These are phyloP conservation scores for Jordanella pulchra DNA, from an alignment of 2,797 vertebrate species.

Conservation along the genomic window DNA sequence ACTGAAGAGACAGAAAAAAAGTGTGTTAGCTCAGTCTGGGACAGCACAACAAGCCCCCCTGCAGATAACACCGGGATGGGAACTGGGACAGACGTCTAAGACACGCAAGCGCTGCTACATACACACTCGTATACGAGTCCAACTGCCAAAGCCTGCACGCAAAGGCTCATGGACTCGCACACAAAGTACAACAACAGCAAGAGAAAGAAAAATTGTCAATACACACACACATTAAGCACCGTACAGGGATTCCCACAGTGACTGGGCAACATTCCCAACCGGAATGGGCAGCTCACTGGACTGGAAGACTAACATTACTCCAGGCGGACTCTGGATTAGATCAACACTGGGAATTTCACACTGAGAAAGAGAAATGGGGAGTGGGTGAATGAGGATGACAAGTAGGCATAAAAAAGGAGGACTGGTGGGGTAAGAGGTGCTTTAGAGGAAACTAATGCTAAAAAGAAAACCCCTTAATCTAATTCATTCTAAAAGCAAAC, in stretches of 20 bases:
- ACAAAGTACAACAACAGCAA: constrained; percentile 6
- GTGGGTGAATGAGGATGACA: constrained; percentile 55
- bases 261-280: constrained; percentile 78
- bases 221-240: constrained; percentile 44
- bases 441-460: constrained; percentile 26
- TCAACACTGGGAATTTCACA: constrained; percentile 77
- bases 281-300: constrained; percentile 80
- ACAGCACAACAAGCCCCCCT: constrained; percentile 54
- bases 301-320: constrained; percentile 85
- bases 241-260: constrained; percentile 78
- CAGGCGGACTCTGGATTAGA: constrained; percentile 79
- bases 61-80: constrained; percentile 68
- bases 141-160: constrained; percentile 40
- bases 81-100: constrained; percentile 79
- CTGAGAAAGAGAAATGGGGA: constrained; percentile 57
- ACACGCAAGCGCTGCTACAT: constrained; percentile 42
- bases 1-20: constrained; percentile 14
- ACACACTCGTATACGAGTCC: constrained; percentile 26
- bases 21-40: constrained; percentile 39
- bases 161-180: constrained; percentile 32
- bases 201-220: constrained; percentile 2
- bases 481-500: constrained; percentile 41
- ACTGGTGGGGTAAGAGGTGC: constrained; percentile 10
- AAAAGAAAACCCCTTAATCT: constrained; percentile 17
- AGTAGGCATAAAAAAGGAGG: constrained; percentile 26